Conservation (phyloP, 2,113 vertebrate genomes). For the Embiotoca jacksoni region DNA sequence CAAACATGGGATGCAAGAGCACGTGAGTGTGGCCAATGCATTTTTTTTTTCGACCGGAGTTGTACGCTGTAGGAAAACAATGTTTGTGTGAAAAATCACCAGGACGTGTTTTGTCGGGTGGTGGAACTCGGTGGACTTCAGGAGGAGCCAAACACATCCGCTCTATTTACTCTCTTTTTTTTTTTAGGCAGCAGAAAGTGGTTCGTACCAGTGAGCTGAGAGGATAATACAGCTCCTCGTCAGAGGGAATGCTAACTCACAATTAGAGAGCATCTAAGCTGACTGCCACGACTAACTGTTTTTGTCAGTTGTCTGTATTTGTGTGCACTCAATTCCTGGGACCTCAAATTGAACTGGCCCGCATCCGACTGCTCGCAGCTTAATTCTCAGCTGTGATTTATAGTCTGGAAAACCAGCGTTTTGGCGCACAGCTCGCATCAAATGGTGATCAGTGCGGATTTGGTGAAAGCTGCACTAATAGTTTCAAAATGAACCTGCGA, state of each 20-base stretch:
- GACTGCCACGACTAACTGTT: too few relatives aligned
- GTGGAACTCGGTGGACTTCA: background rate
- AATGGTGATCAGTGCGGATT: too few relatives aligned
- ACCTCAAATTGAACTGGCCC: too few relatives aligned
- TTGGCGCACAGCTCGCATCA: too few relatives aligned
- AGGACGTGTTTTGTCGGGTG: background rate
- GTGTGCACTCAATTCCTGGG: too few relatives aligned
- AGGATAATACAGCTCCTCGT: background rate
- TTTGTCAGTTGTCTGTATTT: background rate
- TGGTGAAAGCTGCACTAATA: too few relatives aligned
- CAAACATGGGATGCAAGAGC: constrained; percentile 3
- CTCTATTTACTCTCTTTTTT: background rate
- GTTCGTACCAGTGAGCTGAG: background rate
- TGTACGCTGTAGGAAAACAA: background rate
- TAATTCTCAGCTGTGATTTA: too few relatives aligned
- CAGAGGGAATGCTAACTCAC: background rate
- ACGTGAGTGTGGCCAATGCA: constrained; percentile 3
- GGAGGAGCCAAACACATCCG: background rate
- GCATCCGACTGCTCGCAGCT: too few relatives aligned
- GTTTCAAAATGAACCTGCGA: too few relatives aligned
- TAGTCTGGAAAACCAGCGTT: too few relatives aligned
- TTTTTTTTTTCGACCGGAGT: background rate
- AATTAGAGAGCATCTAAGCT: background rate
- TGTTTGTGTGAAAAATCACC: background rate
- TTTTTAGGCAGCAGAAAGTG: background rate